Conservation (phyloP, 2,888 invertebrate genomes). For the Ennomos fuscantarius region DNA sequence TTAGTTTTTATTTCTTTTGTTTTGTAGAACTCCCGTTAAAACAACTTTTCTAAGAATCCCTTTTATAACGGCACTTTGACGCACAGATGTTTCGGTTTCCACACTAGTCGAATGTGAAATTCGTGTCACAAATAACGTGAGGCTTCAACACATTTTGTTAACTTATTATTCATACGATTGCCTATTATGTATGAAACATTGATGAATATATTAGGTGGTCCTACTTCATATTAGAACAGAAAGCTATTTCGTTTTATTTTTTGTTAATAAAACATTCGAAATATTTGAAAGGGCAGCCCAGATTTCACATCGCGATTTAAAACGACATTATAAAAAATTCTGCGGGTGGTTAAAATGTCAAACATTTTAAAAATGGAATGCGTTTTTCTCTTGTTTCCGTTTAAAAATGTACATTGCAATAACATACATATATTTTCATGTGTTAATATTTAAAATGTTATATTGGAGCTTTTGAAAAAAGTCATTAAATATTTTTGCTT, state of each 20-base stretch:
- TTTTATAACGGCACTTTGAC: constrained; percentile 25
- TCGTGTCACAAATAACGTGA: constrained; percentile 22
- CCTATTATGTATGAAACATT: constrained; percentile 18
- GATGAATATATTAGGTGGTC: constrained; percentile 8
- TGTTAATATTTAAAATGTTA: constrained; percentile 35
- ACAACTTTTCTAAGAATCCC: constrained; percentile 28
- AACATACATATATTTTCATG: constrained; percentile 29
- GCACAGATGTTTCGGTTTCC: constrained; percentile 46
- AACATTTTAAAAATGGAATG: constrained; percentile 30
- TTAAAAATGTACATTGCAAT: constrained; percentile 35
- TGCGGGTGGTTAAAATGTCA: constrained; percentile 28
- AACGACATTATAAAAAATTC: constrained; percentile 28
- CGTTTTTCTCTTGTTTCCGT: constrained; percentile 26
- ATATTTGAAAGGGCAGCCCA: constrained; percentile 14
- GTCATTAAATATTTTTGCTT: background rate
- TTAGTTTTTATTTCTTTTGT: constrained; percentile 28
- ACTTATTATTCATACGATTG: constrained; percentile 20
- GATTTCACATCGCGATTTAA: constrained; percentile 13
- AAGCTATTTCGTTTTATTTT: background rate
- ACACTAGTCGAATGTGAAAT: constrained; percentile 38
- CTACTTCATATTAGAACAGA: background rate
- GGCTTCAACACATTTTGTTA: constrained; percentile 16
- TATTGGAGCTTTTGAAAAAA: constrained; percentile 19
- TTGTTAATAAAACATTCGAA: constrained; percentile 13
- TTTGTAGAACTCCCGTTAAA: constrained; percentile 23